phyloP scores from a whole-genome alignment of 2,113 vertebrate species.

The Ranitomeya variabilis region DNA sequence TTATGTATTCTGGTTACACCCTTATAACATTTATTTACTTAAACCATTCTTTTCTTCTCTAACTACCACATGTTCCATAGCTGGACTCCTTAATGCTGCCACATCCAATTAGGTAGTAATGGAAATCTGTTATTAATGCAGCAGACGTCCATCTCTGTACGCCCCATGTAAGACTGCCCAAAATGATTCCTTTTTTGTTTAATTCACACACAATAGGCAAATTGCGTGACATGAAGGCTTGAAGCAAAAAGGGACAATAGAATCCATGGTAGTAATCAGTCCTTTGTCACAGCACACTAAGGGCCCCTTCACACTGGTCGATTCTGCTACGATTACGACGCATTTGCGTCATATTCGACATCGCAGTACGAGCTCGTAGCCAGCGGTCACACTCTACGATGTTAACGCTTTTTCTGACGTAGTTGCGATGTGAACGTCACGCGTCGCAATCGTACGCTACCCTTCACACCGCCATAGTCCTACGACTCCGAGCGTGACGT shows the following conservation, averaged over 20 bases:
- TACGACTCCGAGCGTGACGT: too few species aligned
- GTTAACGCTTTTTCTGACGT: too few species aligned
- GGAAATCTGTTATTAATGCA: not conserved
- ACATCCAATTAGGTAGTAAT: constrained; percentile 27
- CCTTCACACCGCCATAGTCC: too few species aligned
- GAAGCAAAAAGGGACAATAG: constrained; percentile 35
- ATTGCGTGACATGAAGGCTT: constrained; percentile 39
- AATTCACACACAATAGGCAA: constrained; percentile 36
- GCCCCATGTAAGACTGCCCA: constrained; percentile 24
- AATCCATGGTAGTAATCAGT: constrained; percentile 28
- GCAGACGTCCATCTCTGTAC: not conserved
- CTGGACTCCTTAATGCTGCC: constrained; percentile 2
- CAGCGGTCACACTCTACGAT: too few species aligned
- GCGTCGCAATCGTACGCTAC: too few species aligned
- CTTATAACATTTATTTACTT: not conserved
- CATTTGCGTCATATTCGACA: too few species aligned
- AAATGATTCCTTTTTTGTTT: constrained; percentile 22
- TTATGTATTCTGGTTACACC: not conserved
- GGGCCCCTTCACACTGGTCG: too few species aligned
- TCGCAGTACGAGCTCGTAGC: too few species aligned
- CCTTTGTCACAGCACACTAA: constrained; percentile 37
- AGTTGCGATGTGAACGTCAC: too few species aligned
- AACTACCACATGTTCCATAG: not conserved
- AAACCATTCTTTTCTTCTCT: not conserved
- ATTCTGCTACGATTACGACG: too few species aligned